phyloP scores from a whole-genome alignment of 1,140 invertebrate species.

The Trichonephila inaurata region DNA sequence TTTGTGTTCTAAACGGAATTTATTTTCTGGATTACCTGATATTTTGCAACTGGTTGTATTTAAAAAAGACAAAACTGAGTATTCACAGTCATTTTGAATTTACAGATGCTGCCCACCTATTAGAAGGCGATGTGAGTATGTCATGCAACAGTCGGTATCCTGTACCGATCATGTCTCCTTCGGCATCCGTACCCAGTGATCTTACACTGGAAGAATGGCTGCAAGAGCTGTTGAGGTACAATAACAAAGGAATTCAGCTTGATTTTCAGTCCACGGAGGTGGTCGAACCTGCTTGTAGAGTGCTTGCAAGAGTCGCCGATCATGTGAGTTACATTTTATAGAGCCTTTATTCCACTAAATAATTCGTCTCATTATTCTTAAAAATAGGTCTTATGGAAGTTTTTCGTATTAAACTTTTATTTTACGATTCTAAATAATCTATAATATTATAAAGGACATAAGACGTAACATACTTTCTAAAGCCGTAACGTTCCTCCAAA shows the following conservation, averaged over 20 bases:
- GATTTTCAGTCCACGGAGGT: slow-evolving; percentile 93
- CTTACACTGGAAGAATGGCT: slow-evolving; percentile 84
- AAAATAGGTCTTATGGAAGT: too few relatives aligned
- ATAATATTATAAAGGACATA: too few relatives aligned
- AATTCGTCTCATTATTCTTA: too few relatives aligned
- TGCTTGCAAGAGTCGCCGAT: slow-evolving; percentile 82
- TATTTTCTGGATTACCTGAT: too few relatives aligned
- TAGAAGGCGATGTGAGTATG: slow-evolving; percentile 93
- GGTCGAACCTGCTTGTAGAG: slow-evolving; percentile 85
- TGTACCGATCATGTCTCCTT: slow-evolving; percentile 91
- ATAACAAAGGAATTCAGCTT: slow-evolving; percentile 89
- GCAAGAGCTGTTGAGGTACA: slow-evolving; percentile 73
- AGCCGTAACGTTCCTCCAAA: too few relatives aligned
- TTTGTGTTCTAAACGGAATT: too few relatives aligned
- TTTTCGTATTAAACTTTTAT: too few relatives aligned
- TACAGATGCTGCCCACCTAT: slow-evolving; percentile 81
- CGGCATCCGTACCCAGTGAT: slow-evolving; percentile 87
- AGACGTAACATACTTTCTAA: too few relatives aligned
- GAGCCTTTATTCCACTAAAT: too few relatives aligned
- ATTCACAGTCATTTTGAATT: not conserved
- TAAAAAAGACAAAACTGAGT: too few relatives aligned
- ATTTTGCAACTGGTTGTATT: too few relatives aligned
- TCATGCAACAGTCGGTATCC: slow-evolving; percentile 81
- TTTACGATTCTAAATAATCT: too few relatives aligned
- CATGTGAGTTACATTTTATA: slow-evolving; percentile 80